Conservation (phyloP, 2,113 vertebrate genomes). For the Mustelus asterias region DNA sequence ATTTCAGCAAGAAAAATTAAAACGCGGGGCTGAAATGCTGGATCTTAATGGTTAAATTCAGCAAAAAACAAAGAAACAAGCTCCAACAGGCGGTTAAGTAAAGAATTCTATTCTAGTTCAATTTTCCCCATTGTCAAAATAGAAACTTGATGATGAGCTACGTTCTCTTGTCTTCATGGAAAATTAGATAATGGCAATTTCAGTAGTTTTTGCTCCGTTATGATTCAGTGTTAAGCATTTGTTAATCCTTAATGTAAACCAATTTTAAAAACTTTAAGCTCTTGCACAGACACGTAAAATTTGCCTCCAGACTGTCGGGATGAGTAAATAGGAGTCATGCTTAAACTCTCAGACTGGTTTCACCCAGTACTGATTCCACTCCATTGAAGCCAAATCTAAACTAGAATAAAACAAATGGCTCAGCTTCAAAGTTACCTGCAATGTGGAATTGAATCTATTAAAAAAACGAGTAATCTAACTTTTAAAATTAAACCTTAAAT, state of each 20-base stretch:
- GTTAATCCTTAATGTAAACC: not conserved
- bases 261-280: slow-evolving; percentile 11
- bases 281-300: slow-evolving; percentile 2
- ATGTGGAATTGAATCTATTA: not conserved
- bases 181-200: not conserved
- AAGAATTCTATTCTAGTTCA: not conserved
- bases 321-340: not conserved
- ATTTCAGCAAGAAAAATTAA: not conserved
- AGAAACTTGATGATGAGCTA: not conserved
- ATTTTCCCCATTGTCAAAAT: not conserved
- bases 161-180: not conserved
- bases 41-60: not conserved
- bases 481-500: not conserved
- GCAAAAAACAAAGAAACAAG: not conserved
- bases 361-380: not conserved
- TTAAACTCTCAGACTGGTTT: slow-evolving; percentile 8
- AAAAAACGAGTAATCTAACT: not conserved
- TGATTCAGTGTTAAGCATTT: not conserved
- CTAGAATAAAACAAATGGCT: not conserved
- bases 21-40: not conserved
- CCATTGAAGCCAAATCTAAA: not conserved
- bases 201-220: not conserved
- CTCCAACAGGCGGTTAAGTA: not conserved
- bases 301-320: not conserved
- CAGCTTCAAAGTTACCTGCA: not conserved